Conservation (phyloP, 2,888 invertebrate genomes). For the Podotricha telesiphe region DNA sequence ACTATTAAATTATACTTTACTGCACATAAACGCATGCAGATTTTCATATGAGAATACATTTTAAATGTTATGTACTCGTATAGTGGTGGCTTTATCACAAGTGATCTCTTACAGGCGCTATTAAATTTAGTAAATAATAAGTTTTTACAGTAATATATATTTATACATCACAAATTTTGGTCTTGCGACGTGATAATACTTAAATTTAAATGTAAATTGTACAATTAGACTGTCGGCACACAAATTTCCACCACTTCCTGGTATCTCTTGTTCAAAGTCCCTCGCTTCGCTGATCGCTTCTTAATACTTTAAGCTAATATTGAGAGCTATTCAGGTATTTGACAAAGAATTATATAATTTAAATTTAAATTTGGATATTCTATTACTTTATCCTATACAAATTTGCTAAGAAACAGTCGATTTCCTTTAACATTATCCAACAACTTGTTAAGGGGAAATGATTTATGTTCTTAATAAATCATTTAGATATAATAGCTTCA, state of each 20-base stretch:
- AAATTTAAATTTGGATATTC: constrained; percentile 18
- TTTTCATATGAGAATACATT: too few relatives aligned
- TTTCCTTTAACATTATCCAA: constrained; percentile 4
- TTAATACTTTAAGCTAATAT: constrained; percentile 34
- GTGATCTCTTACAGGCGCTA: too few relatives aligned
- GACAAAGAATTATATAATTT: constrained; percentile 19
- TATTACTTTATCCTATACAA: constrained; percentile 3
- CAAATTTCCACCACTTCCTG: constrained; percentile 27
- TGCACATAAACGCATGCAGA: too few relatives aligned
- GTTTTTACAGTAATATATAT: too few relatives aligned
- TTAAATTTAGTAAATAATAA: too few relatives aligned
- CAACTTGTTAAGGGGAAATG: not conserved
- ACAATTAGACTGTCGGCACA: constrained; percentile 26
- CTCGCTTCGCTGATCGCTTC: constrained; percentile 34
- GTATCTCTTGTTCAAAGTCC: constrained; percentile 30
- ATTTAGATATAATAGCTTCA: too few relatives aligned
- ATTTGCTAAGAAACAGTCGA: constrained; percentile 9
- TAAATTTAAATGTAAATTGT: constrained; percentile 34
- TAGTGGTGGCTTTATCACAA: too few relatives aligned
- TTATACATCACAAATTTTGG: not conserved
- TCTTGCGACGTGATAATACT: constrained; percentile 5
- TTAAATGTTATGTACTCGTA: too few relatives aligned
- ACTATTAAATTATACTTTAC: too few relatives aligned
- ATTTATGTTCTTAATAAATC: not conserved
- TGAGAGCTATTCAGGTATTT: constrained; percentile 29